Conservation (phyloP, 35 echinoderm and acorn worm species). For the Apostichopus californicus region DNA sequence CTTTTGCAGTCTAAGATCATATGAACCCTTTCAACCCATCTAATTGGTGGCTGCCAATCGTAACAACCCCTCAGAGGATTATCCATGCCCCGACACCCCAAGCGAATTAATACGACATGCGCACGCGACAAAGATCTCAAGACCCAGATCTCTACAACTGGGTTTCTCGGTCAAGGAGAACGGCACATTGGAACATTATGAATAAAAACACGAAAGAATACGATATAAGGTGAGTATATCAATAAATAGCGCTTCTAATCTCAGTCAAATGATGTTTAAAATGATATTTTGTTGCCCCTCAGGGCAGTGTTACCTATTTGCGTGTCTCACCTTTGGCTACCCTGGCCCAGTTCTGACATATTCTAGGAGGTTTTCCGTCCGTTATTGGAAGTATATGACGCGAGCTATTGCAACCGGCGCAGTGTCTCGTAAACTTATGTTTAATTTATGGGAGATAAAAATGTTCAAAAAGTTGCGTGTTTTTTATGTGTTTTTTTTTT, state of each 20-base stretch:
- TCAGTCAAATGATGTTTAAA: conserved; percentile 6
- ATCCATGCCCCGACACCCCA: conserved; percentile 38
- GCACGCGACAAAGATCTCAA: conserved; percentile 10
- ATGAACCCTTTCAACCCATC: conserved; percentile 42
- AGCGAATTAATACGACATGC: conserved; percentile 42
- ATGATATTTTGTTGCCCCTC: conserved; percentile 25
- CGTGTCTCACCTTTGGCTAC: conserved; percentile 16
- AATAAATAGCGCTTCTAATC: not conserved
- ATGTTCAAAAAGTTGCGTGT: too few relatives aligned
- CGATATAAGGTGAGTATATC: not conserved
- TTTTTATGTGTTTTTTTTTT: too few relatives aligned
- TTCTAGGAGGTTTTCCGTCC: too few relatives aligned
- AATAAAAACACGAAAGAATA: conserved; percentile 1
- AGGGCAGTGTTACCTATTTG: conserved; percentile 41
- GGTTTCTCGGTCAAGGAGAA: conserved; percentile 26
- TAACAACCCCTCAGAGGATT: conserved; percentile 49
- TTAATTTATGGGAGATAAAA: too few relatives aligned
- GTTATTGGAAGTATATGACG: too few relatives aligned
- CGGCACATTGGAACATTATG: conserved; percentile 10
- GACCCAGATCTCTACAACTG: not conserved
- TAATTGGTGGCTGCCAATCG: conserved; percentile 50
- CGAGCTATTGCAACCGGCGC: too few relatives aligned
- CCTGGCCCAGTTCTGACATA: not conserved
- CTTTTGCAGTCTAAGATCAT: not conserved
- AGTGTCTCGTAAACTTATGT: too few relatives aligned